A percentile compares a stretch with the other conserved stretches of the same genome.
Evolutionary conservation across 1,140 invertebrate species (phyloP).

Genomic region (Lysiphlebus fabarum): DNA sequence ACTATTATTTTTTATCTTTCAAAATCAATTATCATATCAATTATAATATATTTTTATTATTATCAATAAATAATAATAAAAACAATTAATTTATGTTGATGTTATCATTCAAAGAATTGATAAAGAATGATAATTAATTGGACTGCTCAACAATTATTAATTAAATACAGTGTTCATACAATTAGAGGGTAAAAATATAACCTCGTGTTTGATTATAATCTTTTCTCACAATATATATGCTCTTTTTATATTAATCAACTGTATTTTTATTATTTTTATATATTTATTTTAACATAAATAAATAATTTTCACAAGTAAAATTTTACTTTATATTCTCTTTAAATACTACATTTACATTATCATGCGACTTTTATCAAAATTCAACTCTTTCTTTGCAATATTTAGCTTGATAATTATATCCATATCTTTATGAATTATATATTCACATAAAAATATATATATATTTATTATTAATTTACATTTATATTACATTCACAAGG

Average conservation of each 20-base stretch:
- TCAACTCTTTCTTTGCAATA: not conserved
- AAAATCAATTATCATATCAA: too few relatives aligned
- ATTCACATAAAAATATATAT: too few relatives aligned
- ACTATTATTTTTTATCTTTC: too few relatives aligned
- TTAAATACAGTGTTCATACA: conserved; percentile 15
- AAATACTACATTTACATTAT: not conserved
- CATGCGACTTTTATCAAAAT: conserved; percentile 10
- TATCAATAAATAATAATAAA: too few relatives aligned
- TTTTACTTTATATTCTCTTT: conserved; percentile 15
- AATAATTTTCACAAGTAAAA: conserved; percentile 1
- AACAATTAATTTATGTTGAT: too few relatives aligned
- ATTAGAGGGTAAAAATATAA: conserved; percentile 11
- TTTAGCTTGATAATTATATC: not conserved
- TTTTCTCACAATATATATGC: not conserved
- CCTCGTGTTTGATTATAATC: conserved; percentile 11
- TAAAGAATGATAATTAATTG: conserved; percentile 15
- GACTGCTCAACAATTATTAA: conserved; percentile 20
- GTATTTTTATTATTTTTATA: not conserved
- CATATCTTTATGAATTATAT: too few relatives aligned
- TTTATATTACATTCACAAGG: too few relatives aligned
- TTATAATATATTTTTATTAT: too few relatives aligned
- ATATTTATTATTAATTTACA: too few relatives aligned
- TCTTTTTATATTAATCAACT: too few relatives aligned
- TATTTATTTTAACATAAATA: conserved; percentile 2
- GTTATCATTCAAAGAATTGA: too few relatives aligned